Evolutionary conservation across 2,113 vertebrate genomes (phyloP).

Genomic region (Oreochromis niloticus): DNA sequence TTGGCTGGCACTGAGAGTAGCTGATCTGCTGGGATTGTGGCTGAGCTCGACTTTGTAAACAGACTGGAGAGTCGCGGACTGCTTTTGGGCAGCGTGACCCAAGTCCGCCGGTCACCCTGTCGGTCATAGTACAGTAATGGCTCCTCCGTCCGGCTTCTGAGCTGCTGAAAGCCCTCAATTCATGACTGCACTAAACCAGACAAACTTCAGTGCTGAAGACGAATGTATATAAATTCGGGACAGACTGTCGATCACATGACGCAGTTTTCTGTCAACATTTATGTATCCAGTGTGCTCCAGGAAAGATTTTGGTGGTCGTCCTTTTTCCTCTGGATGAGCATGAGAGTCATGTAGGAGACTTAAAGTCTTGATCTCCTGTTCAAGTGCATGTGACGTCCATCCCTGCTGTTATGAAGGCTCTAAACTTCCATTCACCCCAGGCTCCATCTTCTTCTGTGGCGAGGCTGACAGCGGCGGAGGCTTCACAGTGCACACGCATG

Average conservation of each 20-base stretch:
- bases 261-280: neutral
- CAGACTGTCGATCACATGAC: neutral
- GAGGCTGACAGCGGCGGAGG: slow-evolving; percentile 11
- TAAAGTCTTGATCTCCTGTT: neutral
- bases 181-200: neutral
- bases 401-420: slow-evolving; percentile 19
- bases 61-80: neutral
- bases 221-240: neutral
- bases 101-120: neutral
- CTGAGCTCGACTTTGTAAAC: neutral
- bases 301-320: neutral
- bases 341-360: neutral
- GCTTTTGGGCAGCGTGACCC: neutral
- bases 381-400: neutral
- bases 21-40: neutral
- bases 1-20: neutral
- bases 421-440: slow-evolving; percentile 58
- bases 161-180: neutral
- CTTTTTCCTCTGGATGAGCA: neutral
- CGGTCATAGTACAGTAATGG: neutral
- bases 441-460: slow-evolving; percentile 70
- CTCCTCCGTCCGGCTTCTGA: neutral
- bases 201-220: neutral
- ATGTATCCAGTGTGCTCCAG: neutral
- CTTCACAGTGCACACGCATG: slow-evolving; percentile 83